Evolutionary conservation across 2,113 vertebrate species (phyloP).

Genomic region (Alces alces): DNA sequence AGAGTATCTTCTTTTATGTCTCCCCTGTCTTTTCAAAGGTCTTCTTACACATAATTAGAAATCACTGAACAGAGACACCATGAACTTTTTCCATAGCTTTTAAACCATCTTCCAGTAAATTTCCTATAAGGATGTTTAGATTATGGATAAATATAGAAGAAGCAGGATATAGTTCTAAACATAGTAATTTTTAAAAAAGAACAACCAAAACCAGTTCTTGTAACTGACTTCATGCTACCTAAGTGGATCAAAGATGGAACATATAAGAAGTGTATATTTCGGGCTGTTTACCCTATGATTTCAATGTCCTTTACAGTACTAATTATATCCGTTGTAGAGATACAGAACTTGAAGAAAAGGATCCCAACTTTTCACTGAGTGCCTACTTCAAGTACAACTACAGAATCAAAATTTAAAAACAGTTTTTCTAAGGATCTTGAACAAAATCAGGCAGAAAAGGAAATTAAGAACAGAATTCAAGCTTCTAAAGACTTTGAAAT

Average conservation of each 20-base stretch:
- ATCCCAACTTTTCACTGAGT: not conserved
- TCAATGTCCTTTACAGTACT: not conserved
- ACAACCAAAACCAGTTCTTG: not conserved
- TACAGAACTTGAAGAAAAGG: not conserved
- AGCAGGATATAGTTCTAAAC: not conserved
- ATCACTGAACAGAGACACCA: not conserved
- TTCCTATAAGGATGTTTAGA: not conserved
- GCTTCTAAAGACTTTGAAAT: not conserved
- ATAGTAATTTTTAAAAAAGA: not conserved
- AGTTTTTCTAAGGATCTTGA: not conserved
- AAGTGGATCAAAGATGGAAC: not conserved
- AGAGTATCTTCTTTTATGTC: not conserved
- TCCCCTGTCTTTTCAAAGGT: not conserved
- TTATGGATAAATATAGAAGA: not conserved
- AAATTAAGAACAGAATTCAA: slow-evolving; percentile 2
- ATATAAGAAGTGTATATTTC: not conserved
- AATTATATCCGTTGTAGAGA: not conserved
- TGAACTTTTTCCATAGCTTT: not conserved
- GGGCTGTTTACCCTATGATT: not conserved
- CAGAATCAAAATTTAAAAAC: not conserved
- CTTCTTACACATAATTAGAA: not conserved
- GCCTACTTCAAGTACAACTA: not conserved
- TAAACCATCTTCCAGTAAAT: not conserved
- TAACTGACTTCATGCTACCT: not conserved
- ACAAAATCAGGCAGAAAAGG: not conserved